Evolutionary conservation across 2,888 invertebrate genomes (phyloP), one percentile per base, ranked within the genome.

Genomic region (Muscina levida): DNA sequence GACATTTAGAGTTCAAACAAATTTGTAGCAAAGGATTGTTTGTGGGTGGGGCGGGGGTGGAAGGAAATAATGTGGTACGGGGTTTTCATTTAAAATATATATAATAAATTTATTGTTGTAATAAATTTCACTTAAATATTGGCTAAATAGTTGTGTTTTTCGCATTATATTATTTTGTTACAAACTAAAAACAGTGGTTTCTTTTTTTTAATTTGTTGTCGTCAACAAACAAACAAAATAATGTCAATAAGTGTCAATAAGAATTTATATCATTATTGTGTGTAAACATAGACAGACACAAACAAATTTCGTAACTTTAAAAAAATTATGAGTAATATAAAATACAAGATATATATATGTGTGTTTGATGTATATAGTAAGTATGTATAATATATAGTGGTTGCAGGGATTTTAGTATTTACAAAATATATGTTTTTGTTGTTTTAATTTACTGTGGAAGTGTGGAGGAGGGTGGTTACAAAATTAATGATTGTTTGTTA

Each of bases 81-180:
- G 19, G 31, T 59, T 51, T 72, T 24, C 31, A 31, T 31, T 31
- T 31, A 31, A 31, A 31, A 31, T 31, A 31, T 22, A 46, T 65
- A 31, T 46, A 24, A 8, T 65, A 44, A 26, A 48, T 22, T 59
- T n/a, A 11, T 59, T 26, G 6, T 48, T 62, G 26, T 74, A 46
- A 31, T 31, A 24, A 17, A 24, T n/a, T 72, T 53, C 53, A 59
- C 67, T 72, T 77, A 68, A 77, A 77, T 77, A 72, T 62, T 77
- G 57, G 72, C 71, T 77, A 67, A 59, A 76, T 71, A 76, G 53
- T 24, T 22, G 17, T 53, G 13, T 53, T 4, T 22, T 44, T n/a
- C n/a, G n/a, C n/a, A n/a, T 8, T 44, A 2, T 59, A 8, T 68
- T 53, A 15, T 53, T 53, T 53, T 22, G 4, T 53, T 53, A 44